Evolutionary conservation across 2,797 vertebrate species (phyloP).

Genomic region (Chromis chromis): DNA sequence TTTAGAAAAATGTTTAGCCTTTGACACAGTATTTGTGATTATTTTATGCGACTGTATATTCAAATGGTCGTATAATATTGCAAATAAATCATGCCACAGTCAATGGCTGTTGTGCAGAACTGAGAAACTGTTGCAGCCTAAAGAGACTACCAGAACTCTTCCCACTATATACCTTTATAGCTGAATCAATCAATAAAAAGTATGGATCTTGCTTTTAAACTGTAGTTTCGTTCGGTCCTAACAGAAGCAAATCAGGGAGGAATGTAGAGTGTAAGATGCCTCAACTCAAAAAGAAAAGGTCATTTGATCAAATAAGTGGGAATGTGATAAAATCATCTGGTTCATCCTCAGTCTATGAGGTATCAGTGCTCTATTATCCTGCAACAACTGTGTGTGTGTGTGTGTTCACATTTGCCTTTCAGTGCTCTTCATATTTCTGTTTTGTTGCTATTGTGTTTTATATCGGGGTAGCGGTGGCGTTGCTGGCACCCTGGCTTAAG

Average conservation of each 20-base stretch:
- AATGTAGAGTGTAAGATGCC: background rate
- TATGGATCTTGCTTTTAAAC: background rate
- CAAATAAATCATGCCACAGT: background rate
- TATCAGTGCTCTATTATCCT: constrained; percentile 5
- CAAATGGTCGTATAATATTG: background rate
- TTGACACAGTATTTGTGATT: background rate
- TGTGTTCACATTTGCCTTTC: constrained; percentile 26
- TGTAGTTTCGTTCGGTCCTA: background rate
- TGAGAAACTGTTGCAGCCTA: background rate
- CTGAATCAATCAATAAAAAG: background rate
- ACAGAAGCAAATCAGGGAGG: background rate
- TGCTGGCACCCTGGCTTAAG: constrained; percentile 50
- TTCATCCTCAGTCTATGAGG: background rate
- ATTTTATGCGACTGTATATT: background rate
- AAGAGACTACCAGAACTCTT: background rate
- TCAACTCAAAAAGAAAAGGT: constrained; percentile 1
- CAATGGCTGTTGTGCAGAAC: background rate
- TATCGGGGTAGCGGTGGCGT: constrained; percentile 30
- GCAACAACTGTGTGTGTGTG: constrained; percentile 2
- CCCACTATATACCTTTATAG: background rate
- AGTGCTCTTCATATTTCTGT: constrained; percentile 26
- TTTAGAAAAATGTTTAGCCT: background rate
- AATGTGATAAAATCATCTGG: background rate
- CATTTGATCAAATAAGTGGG: constrained; percentile 20
- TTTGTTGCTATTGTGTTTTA: constrained; percentile 52